These are phyloP conservation scores for Ramphastos sulfuratus DNA, from an alignment of 2,113 vertebrate genomes.

Conservation along the genomic window DNA sequence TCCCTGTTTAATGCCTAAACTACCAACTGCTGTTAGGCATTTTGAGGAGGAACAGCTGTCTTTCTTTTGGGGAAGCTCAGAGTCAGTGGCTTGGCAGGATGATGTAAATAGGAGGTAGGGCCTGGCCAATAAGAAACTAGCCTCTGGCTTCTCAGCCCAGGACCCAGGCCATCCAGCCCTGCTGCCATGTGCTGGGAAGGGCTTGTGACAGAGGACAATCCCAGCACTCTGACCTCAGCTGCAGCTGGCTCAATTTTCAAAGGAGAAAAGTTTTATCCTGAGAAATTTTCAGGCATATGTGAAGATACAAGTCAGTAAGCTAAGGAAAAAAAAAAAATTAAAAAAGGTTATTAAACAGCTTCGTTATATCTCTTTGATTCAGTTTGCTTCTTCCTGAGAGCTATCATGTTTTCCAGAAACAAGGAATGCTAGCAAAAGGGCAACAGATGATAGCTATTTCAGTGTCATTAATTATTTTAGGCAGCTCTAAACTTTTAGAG, in stretches of 20 bases:
- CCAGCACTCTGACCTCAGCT: background rate
- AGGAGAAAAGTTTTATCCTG: background rate
- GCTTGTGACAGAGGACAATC: background rate
- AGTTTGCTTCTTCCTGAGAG: background rate
- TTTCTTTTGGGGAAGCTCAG: background rate
- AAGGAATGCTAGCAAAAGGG: background rate
- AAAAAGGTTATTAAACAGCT: background rate
- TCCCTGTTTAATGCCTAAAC: background rate
- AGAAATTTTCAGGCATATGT: background rate
- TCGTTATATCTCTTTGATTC: background rate
- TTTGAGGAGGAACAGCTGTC: background rate
- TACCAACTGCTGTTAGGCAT: background rate
- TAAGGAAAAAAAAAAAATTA: background rate
- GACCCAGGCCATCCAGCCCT: background rate
- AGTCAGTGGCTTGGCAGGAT: background rate
- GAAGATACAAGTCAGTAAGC: background rate
- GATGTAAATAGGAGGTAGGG: background rate
- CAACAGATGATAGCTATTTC: background rate
- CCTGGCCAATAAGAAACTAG: background rate
- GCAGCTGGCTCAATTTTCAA: too few species aligned
- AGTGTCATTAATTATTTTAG: background rate
- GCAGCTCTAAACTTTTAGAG: background rate
- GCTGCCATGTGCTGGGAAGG: rapidly evolving
- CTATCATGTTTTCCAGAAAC: background rate
- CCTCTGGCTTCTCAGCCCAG: background rate